These are phyloP conservation scores for Apogon hyalosoma DNA, from an alignment of 2,797 vertebrate genomes.

Conservation along the genomic window DNA sequence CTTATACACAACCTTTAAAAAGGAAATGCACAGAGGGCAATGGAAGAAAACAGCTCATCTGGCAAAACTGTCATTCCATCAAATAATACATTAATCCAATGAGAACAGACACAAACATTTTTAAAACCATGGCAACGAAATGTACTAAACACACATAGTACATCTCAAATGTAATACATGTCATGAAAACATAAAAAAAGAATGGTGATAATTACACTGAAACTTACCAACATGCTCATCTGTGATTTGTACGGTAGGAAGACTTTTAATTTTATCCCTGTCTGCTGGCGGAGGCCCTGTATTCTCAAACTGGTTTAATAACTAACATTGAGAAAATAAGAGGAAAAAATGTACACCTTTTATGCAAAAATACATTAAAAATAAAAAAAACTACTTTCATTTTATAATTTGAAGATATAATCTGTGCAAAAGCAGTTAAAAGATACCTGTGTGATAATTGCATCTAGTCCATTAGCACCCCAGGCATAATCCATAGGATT, in stretches of 20 bases:
- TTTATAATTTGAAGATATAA: neutral
- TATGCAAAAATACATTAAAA: neutral
- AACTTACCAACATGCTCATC: slow-evolving; percentile 94
- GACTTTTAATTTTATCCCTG: slow-evolving; percentile 95
- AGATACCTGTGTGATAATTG: slow-evolving; percentile 97
- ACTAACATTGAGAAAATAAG: slow-evolving; percentile 73
- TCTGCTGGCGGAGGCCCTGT: slow-evolving; percentile 97
- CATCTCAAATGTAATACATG: neutral
- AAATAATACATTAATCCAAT: neutral
- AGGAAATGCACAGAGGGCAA: too few species aligned
- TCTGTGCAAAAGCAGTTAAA: neutral
- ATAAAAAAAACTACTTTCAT: neutral
- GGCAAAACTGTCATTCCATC: neutral
- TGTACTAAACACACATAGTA: neutral
- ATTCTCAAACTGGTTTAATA: slow-evolving; percentile 99
- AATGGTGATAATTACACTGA: neutral
- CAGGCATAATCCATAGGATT: slow-evolving; percentile 99
- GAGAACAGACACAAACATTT: neutral
- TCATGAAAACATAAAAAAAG: neutral
- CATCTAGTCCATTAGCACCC: slow-evolving; percentile 97
- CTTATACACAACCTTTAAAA: too few species aligned
- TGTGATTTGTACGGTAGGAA: slow-evolving; percentile 91
- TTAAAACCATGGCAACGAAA: too few species aligned
- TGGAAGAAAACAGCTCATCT: neutral
- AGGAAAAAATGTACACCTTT: neutral